Evolutionary conservation across 2,113 vertebrate species (phyloP), one percentile per base, ranked within the genome.

Genomic region (Sisor rabdophorus): DNA sequence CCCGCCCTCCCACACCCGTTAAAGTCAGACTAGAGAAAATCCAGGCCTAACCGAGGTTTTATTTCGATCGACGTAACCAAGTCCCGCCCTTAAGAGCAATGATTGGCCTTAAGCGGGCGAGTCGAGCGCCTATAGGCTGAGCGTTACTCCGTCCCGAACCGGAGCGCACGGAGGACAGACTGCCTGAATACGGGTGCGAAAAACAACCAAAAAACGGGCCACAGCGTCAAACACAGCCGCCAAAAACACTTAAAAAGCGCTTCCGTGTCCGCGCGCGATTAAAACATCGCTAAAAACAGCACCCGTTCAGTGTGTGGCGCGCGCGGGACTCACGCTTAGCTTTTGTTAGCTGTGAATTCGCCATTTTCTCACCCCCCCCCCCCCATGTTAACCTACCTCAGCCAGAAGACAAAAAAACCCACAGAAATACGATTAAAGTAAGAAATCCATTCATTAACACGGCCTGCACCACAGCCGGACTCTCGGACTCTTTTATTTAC

Each of bases 321-420:
- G n/a, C n/a, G n/a, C n/a, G n/a, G n/a, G n/a, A n/a, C n/a, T n/a
- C 1, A 8, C 26, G 19, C 26, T 9, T 32, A 32, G 28, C 68
- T 71, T 71, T 55, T 54, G 47, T 50, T 70, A 32, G 11, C 26
- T 7, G 6, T 0, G 19, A 11, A 4, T 12, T 26, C 32, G 10
- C 11, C 52, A 9, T 44, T 52, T 12, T 5, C 8, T 55, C 24
- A 81, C 82, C 89, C 91, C 88, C 88, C 81, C 82, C 85, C 87
- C 90, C 85, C 87, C 15, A 70, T 54, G 68, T 52, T 71, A 55
- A 36, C 28, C 55, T 15, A 55, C 50, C 26, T 36, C 52, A 71
- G 3, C 11, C n/a, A n/a, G n/a, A n/a, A n/a, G n/a, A n/a, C n/a
- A 12, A 1, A 11, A 28, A 17, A 20, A 12, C 22, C 13, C 26